phyloP scores from a whole-genome alignment of 2,113 vertebrate genomes.

The Glaucomys volans region DNA sequence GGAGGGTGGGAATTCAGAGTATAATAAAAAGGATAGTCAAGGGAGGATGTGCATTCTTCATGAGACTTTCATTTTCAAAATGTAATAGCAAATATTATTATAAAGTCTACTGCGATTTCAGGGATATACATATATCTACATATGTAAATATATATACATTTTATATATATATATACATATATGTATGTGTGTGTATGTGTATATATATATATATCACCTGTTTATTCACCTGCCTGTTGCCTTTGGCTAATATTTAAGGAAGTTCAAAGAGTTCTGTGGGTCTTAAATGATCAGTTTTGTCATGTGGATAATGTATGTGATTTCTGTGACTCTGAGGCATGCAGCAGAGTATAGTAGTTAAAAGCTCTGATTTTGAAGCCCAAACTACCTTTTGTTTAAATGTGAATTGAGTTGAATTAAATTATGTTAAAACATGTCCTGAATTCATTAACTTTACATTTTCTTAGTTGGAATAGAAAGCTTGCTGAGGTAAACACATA shows the following conservation, averaged over 20 bases:
- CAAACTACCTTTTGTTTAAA: not conserved
- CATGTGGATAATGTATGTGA: not conserved
- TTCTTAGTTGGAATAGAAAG: not conserved
- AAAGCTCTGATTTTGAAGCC: not conserved
- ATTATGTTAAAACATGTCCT: not conserved
- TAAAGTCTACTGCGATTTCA: not conserved
- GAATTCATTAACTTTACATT: not conserved
- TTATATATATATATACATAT: no score
- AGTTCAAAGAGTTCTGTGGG: not conserved
- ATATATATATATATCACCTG: not conserved
- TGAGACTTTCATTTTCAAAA: constrained; percentile 21
- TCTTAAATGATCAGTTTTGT: not conserved
- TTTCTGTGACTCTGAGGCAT: not conserved
- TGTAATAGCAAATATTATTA: not conserved
- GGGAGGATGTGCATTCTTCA: not conserved
- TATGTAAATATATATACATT: no score
- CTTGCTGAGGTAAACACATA: not conserved
- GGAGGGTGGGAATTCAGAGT: not conserved
- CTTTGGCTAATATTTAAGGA: constrained; percentile 10
- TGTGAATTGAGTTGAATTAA: constrained; percentile 6
- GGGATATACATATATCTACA: no score
- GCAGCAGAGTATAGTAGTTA: not conserved
- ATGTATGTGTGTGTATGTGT: no score
- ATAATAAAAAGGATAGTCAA: not conserved
- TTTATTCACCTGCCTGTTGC: not conserved